phyloP scores from a whole-genome alignment of 2,797 vertebrate species.

The Gallinago stenura region DNA sequence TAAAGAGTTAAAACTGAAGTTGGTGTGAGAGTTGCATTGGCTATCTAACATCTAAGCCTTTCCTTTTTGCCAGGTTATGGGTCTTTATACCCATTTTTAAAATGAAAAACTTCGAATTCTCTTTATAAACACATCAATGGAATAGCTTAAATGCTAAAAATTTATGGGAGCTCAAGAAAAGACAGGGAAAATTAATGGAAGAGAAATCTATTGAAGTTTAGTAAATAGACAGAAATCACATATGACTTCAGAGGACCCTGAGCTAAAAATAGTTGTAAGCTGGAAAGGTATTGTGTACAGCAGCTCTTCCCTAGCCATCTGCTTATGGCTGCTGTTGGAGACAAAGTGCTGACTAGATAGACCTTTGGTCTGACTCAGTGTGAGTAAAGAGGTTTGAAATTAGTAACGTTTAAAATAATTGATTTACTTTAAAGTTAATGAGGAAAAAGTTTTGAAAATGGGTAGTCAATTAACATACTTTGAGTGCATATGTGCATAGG shows the following conservation, averaged over 20 bases:
- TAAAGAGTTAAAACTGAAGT: background rate
- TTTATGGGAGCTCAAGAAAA: background rate
- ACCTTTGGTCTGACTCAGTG: background rate
- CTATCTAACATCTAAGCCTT: background rate
- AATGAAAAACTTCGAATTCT: background rate
- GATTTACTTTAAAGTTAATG: conserved; percentile 2
- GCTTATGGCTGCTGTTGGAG: background rate
- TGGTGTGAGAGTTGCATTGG: background rate
- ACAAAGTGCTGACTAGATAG: background rate
- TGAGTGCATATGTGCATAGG: background rate
- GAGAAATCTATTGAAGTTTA: background rate
- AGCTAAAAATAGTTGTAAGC: background rate
- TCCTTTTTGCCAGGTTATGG: background rate
- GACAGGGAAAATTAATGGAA: background rate
- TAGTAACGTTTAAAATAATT: background rate
- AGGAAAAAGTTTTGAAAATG: background rate
- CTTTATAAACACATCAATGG: background rate
- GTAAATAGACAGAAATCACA: background rate
- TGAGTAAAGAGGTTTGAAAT: background rate
- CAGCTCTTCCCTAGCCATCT: background rate
- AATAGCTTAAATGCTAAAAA: background rate
- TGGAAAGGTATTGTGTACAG: background rate
- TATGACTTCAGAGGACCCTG: background rate
- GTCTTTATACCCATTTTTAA: background rate
- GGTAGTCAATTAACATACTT: background rate